Evolutionary conservation across 2,888 invertebrate genomes (phyloP).

Genomic region (Plebejus anna): DNA sequence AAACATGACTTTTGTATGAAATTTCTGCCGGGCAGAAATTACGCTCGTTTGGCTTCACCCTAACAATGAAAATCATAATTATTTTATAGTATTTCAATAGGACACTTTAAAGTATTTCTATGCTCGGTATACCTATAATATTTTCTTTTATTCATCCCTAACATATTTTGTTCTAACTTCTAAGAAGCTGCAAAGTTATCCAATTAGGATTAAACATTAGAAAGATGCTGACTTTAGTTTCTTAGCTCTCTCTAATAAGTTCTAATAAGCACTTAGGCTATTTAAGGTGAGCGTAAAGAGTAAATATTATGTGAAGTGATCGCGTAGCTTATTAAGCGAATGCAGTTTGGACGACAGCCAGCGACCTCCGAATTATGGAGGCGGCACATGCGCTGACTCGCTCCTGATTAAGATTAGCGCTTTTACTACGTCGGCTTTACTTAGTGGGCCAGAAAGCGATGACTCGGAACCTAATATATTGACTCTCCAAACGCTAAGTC

Average conservation of each 20-base stretch:
- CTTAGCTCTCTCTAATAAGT: background rate
- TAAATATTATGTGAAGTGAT: constrained; percentile 48
- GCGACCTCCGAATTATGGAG: constrained; percentile 47
- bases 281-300: constrained; percentile 33
- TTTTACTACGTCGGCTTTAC: constrained; percentile 28
- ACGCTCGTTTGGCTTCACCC: too few species aligned
- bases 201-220: background rate
- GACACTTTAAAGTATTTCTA: too few species aligned
- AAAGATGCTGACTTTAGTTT: background rate
- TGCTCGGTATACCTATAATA: too few species aligned
- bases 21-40: too few species aligned
- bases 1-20: too few species aligned
- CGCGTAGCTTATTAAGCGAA: constrained; percentile 55
- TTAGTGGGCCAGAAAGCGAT: constrained; percentile 28
- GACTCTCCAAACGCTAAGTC: constrained; percentile 8
- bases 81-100: too few species aligned
- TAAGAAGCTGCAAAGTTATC: background rate
- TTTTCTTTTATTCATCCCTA: background rate
- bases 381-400: constrained; percentile 47
- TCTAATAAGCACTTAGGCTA: constrained; percentile 31
- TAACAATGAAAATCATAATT: too few species aligned
- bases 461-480: constrained; percentile 28
- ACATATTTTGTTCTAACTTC: background rate
- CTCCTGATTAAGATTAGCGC: constrained; percentile 57
- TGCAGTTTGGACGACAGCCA: constrained; percentile 48